A percentile compares a stretch with the other conserved stretches of the same genome.
These are phyloP conservation scores for Alfaro cultratus DNA, from an alignment of 2,797 vertebrate species.

Conservation along the genomic window DNA sequence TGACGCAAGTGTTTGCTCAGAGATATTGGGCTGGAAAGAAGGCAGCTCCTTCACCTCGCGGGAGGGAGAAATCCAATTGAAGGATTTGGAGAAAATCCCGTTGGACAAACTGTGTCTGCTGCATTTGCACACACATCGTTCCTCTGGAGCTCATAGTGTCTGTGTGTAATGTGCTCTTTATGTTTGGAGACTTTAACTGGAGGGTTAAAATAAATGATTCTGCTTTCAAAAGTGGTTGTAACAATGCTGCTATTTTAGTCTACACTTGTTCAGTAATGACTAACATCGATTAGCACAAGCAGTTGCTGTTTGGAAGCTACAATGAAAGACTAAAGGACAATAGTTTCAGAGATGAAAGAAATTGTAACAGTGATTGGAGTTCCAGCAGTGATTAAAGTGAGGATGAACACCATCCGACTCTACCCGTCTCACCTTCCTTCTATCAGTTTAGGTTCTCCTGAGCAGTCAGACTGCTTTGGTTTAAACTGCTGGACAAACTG, in stretches of 20 bases:
- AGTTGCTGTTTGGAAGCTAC: not conserved
- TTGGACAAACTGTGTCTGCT: constrained; percentile 61
- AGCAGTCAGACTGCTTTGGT: too few relatives aligned
- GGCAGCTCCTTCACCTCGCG: constrained; percentile 49
- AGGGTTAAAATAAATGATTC: constrained; percentile 42
- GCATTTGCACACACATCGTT: constrained; percentile 63
- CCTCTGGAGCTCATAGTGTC: constrained; percentile 50
- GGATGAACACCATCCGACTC: too few relatives aligned
- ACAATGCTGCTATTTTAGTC: constrained; percentile 1
- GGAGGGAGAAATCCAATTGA: constrained; percentile 66
- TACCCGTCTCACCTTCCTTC: too few relatives aligned
- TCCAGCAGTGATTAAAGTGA: too few relatives aligned
- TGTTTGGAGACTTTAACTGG: constrained; percentile 29
- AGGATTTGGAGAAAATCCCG: constrained; percentile 72
- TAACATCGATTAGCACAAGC: not conserved
- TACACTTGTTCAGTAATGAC: not conserved
- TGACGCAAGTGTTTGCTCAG: constrained; percentile 65
- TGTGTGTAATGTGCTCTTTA: constrained; percentile 12
- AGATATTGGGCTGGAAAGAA: constrained; percentile 59
- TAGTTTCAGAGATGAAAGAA: not conserved
- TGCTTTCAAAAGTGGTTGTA: constrained; percentile 32
- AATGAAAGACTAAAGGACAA: not conserved
- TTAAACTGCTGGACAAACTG: too few relatives aligned
- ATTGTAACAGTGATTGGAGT: not conserved
- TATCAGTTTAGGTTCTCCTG: too few relatives aligned